Evolutionary conservation across 2,797 vertebrate genomes (phyloP), one percentile per base, ranked within the genome.

Genomic region (Lates japonicus): DNA sequence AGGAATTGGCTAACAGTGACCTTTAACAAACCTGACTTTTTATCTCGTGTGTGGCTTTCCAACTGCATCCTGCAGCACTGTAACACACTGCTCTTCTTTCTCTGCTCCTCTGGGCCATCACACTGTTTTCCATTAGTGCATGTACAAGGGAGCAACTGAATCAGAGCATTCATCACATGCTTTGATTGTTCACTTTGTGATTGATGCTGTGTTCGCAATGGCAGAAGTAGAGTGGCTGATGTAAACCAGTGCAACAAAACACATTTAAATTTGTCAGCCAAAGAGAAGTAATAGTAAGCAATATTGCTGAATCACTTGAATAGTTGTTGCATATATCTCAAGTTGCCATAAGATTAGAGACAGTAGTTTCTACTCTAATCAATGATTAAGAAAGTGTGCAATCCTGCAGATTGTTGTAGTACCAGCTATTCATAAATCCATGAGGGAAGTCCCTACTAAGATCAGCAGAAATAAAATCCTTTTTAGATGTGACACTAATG

Each of bases 1-100:
- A 85, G 77, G 89, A 85, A 85, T 74, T 74, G 88, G 89, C 81
- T 73, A 46, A 70, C 44, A 37, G 63, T 93, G 91, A 94, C 94
- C 93, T 95, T 95, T 93, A 90, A 83, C 74, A 94, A 84, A 86
- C 71, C 83, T 70, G 87, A 89, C 84, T 84, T 88, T 81, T 76
- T 86, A 80, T 84, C 80, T 70, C 64, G 33, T 64, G 51, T 76
- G 80, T 74, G 81, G 63, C 70, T 92, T 78, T 80, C 80, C 57
- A 51, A 62, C 66, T 44, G 51, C 65, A 55, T 89, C 84, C 80
- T 68, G 76, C 76, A 81, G 83, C 77, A 48, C 65, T 59, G 57
- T 52, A 61, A 77, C 70, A 72, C 60, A 37, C 61, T 11, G 37
- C 61, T 76, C 67, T 59, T 35, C 73, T 76, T 19, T 71, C 71